These are phyloP conservation scores for Leptonema lineaticorne DNA, from an alignment of 1,140 invertebrate genomes.

Conservation along the genomic window DNA sequence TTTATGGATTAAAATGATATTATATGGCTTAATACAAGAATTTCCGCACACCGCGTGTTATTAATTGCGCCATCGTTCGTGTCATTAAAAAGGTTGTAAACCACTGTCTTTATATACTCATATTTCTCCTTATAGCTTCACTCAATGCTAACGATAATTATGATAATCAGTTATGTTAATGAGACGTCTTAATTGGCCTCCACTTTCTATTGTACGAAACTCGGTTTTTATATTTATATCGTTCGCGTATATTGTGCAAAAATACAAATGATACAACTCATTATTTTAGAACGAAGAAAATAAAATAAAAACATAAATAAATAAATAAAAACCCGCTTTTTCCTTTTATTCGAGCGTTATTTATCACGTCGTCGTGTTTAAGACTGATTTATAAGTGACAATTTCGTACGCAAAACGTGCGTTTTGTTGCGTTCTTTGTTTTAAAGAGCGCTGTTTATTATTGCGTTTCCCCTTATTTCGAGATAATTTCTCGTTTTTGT, in stretches of 20 bases:
- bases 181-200: neutral
- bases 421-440: too few relatives aligned
- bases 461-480: neutral
- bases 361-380: neutral
- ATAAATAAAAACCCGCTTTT: too few relatives aligned
- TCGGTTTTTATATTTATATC: neutral
- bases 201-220: neutral
- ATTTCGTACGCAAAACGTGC: neutral
- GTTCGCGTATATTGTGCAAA: neutral
- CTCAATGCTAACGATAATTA: neutral
- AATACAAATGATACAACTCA: too few relatives aligned
- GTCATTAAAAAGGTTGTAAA: too few relatives aligned
- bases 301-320: too few relatives aligned
- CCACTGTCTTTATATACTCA: too few relatives aligned
- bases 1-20: too few relatives aligned
- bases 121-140: too few relatives aligned
- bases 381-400: neutral
- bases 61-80: too few relatives aligned
- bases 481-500: slow-evolving; percentile 8
- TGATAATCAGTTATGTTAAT: neutral
- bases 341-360: neutral
- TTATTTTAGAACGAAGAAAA: too few relatives aligned
- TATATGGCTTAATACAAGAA: too few relatives aligned
- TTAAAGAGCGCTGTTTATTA: neutral
- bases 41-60: too few relatives aligned